A percentile compares a stretch with the other conserved stretches of the same genome.
Evolutionary conservation across 2,797 vertebrate species (phyloP).

Genomic region (Danio aesculapii): DNA sequence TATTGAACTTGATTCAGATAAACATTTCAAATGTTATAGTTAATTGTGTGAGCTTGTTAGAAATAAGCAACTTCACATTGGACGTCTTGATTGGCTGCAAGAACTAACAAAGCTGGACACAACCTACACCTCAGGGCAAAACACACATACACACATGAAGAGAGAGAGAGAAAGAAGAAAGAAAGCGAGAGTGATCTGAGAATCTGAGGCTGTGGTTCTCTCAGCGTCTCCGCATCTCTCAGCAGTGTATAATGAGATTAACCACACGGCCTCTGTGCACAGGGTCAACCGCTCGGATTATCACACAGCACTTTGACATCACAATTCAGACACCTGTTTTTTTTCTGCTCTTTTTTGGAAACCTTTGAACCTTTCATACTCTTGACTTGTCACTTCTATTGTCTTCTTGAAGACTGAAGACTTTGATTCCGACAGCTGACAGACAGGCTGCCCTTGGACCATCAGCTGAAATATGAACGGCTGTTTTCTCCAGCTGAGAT

Average conservation of each 20-base stretch:
- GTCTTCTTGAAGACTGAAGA: conserved; percentile 7
- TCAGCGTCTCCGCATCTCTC: conserved; percentile 63
- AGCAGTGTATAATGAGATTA: conserved; percentile 82
- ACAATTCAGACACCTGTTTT: conserved; percentile 59
- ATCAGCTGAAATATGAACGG: conserved; percentile 45
- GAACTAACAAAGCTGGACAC: conserved; percentile 30
- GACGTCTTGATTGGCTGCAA: background rate
- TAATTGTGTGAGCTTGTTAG: background rate
- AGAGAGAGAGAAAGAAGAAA: conserved; percentile 7
- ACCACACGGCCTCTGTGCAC: conserved; percentile 70
- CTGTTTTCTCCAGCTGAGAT: conserved; percentile 52
- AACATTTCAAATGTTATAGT: background rate
- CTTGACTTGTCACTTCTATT: conserved; percentile 6
- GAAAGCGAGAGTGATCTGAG: conserved; percentile 1
- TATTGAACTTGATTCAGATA: background rate
- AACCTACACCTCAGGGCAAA: conserved; percentile 4
- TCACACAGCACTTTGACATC: conserved; percentile 65
- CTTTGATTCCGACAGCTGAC: background rate
- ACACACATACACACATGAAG: background rate
- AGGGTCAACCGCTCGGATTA: conserved; percentile 83
- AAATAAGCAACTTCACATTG: background rate
- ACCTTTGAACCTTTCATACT: background rate
- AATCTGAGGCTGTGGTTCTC: conserved; percentile 16
- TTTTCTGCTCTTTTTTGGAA: conserved; percentile 43
- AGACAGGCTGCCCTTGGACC: conserved; percentile 37